Conservation (phyloP, 2,888 invertebrate species). For the Mactromeris polynyma region DNA sequence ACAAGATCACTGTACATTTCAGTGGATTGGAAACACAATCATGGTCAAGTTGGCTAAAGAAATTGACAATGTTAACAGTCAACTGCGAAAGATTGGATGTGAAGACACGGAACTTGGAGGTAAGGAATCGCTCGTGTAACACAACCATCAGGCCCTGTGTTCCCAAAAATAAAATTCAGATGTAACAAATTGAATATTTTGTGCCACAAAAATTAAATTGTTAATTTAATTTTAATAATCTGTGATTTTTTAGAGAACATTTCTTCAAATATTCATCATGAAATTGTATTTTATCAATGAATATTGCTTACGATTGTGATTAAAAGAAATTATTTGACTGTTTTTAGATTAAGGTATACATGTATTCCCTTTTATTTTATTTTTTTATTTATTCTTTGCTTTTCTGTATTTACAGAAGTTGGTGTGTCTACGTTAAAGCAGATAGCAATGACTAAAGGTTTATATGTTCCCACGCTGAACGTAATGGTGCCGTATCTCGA, state of each 20-base stretch:
- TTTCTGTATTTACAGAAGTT: slow-evolving; percentile 87
- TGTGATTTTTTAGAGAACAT: too few species aligned
- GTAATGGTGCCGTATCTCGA: slow-evolving; percentile 93
- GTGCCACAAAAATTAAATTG: too few species aligned
- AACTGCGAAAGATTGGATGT: slow-evolving; percentile 91
- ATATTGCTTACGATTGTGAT: too few species aligned
- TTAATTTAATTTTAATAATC: too few species aligned
- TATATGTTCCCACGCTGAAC: slow-evolving; percentile 89
- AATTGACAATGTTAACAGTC: slow-evolving; percentile 91
- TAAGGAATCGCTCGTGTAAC: slow-evolving; percentile 88
- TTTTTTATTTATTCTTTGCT: slow-evolving; percentile 76
- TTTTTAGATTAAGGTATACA: too few species aligned
- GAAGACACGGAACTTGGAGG: slow-evolving; percentile 88
- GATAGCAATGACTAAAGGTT: slow-evolving; percentile 89
- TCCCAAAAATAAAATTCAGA: too few species aligned
- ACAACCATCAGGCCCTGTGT: too few species aligned
- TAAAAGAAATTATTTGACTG: too few species aligned
- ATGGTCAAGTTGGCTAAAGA: slow-evolving; percentile 92
- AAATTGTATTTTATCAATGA: too few species aligned
- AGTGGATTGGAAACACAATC: slow-evolving; percentile 96
- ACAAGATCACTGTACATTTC: slow-evolving; percentile 60
- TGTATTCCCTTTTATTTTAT: too few species aligned
- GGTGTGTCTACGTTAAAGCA: slow-evolving; percentile 92
- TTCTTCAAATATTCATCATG: too few species aligned
- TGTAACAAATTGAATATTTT: too few species aligned